Conservation (phyloP, 2,888 invertebrate genomes). For the Dryococelus australis region DNA sequence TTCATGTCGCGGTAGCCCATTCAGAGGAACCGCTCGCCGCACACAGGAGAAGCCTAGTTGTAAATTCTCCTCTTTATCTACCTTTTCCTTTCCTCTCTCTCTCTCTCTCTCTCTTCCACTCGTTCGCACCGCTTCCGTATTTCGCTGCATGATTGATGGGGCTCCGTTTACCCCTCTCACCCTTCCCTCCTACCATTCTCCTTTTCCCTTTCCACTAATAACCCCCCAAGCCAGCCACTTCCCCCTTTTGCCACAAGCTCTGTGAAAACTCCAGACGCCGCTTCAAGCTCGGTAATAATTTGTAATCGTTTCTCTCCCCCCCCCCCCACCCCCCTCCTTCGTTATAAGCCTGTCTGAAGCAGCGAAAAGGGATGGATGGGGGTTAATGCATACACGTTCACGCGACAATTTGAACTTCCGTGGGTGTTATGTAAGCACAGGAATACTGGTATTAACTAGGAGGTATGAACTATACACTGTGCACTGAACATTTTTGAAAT, state of each 20-base stretch:
- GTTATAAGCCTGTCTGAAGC: too few relatives aligned
- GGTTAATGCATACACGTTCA: too few relatives aligned
- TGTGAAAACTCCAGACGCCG: not conserved
- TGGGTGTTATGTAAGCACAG: too few relatives aligned
- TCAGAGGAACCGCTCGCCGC: not conserved
- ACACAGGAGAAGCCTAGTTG: not conserved
- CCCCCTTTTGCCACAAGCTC: not conserved
- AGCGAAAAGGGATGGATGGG: too few relatives aligned
- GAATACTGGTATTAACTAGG: too few relatives aligned
- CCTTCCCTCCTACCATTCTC: not conserved
- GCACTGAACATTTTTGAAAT: too few relatives aligned
- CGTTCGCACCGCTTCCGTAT: not conserved
- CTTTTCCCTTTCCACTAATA: too few relatives aligned
- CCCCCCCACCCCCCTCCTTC: not conserved
- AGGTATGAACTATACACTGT: too few relatives aligned
- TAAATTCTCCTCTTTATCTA: slow-evolving; percentile 8
- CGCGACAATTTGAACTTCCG: too few relatives aligned
- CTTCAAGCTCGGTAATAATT: not conserved
- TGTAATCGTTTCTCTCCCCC: not conserved
- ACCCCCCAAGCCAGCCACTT: not conserved
- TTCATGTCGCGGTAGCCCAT: not conserved
- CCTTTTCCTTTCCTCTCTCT: not conserved
- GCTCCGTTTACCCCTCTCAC: not conserved
- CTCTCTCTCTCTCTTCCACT: not conserved
- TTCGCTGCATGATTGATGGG: not conserved